A percentile compares a stretch with the other conserved stretches of the same genome.
Conservation (phyloP, 2,797 vertebrate species). For the Buceros bicornis region DNA sequence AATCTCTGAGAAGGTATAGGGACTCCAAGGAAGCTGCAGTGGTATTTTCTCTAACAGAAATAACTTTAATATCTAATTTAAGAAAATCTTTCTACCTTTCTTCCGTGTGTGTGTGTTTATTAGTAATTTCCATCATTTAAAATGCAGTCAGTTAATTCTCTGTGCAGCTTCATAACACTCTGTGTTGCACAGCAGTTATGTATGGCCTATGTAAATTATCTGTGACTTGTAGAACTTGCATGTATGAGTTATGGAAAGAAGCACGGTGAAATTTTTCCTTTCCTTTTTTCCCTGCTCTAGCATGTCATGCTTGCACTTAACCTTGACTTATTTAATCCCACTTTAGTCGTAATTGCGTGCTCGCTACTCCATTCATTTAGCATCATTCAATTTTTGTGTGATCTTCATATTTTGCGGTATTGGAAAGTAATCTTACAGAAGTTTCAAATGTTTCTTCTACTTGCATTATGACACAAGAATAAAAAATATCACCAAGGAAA, state of each 20-base stretch:
- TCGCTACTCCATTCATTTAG: constrained; percentile 26
- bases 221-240: not conserved
- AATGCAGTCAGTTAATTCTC: not conserved
- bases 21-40: not conserved
- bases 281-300: not conserved
- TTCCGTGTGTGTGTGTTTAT: not conserved
- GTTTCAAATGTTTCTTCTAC: constrained; percentile 44
- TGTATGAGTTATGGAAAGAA: not conserved
- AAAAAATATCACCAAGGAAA: constrained; percentile 71
- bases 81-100: not conserved
- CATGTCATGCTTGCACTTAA: constrained; percentile 45
- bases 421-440: constrained; percentile 53
- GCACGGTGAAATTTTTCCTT: not conserved
- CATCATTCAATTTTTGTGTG: constrained; percentile 31
- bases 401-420: constrained; percentile 28
- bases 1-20: not conserved
- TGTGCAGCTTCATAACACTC: not conserved
- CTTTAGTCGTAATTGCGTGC: constrained; percentile 29
- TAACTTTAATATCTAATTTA: not conserved
- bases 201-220: not conserved
- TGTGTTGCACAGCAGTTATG: not conserved
- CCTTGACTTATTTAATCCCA: constrained; percentile 53
- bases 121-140: not conserved
- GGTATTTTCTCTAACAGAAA: not conserved
- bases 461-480: constrained; percentile 37